Conservation (phyloP, 2,113 vertebrate genomes). For the Columba janthina region DNA sequence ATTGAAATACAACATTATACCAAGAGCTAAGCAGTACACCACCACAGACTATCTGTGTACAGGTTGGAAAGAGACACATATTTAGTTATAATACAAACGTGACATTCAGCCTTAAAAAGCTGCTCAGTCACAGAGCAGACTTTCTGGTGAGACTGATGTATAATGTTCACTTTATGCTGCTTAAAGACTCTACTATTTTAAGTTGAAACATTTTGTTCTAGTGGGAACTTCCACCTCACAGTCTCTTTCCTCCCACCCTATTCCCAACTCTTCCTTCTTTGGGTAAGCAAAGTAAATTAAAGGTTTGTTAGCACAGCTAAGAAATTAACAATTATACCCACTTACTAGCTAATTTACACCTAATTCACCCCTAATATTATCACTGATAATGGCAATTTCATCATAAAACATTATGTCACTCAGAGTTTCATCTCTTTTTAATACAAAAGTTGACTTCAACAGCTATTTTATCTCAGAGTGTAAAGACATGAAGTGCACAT, state of each 20-base stretch:
- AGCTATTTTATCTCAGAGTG: neutral
- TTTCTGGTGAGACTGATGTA: neutral
- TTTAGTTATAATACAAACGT: neutral
- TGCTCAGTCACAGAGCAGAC: neutral
- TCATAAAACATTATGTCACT: neutral
- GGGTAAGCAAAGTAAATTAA: neutral
- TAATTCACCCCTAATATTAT: neutral
- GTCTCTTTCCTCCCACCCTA: neutral
- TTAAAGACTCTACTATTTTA: neutral
- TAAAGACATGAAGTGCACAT: neutral
- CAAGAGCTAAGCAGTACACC: neutral
- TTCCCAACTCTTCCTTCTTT: neutral
- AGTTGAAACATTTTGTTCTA: neutral
- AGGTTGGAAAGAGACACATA: neutral
- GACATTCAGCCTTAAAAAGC: neutral
- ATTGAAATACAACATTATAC: neutral
- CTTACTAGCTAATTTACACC: neutral
- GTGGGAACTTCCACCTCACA: neutral
- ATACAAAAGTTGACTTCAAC: neutral
- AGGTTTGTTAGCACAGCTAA: neutral
- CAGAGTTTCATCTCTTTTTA: neutral
- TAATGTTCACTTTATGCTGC: neutral
- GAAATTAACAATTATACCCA: neutral
- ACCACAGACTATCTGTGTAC: neutral
- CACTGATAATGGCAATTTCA: neutral